Evolutionary conservation across 2,113 vertebrate species (phyloP).

Genomic region (Sigmodon hispidus): DNA sequence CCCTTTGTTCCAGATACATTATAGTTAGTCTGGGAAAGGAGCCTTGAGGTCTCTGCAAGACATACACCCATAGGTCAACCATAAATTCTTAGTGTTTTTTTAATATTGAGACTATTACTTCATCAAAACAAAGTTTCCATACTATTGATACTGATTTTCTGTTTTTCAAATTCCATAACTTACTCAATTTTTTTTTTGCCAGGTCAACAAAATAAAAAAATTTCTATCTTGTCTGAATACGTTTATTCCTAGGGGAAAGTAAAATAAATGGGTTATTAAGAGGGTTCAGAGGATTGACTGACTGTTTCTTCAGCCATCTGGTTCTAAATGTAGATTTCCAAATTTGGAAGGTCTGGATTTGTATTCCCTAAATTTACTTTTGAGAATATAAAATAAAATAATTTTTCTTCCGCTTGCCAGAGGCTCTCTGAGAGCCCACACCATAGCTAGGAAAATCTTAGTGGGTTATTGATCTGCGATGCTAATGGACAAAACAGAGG

Average conservation of each 20-base stretch:
- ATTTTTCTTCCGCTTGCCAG: not conserved
- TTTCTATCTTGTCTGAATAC: not conserved
- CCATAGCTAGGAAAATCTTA: not conserved
- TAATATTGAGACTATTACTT: slow-evolving; percentile 29
- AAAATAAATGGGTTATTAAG: not conserved
- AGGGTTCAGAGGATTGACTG: slow-evolving; percentile 16
- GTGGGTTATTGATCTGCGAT: not conserved
- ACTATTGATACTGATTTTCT: slow-evolving; percentile 39
- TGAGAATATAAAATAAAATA: slow-evolving; percentile 41
- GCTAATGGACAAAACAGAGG: not conserved
- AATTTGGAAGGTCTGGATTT: slow-evolving; percentile 52
- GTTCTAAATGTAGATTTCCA: slow-evolving; percentile 55
- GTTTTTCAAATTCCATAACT: not conserved
- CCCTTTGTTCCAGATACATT: not conserved
- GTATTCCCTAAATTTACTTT: slow-evolving; percentile 26
- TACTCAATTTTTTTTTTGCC: slow-evolving; percentile 28
- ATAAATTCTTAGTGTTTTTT: not conserved
- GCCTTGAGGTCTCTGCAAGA: not conserved
- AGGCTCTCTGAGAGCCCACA: not conserved
- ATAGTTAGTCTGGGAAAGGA: not conserved
- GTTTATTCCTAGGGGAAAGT: slow-evolving; percentile 1
- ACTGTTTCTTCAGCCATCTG: not conserved
- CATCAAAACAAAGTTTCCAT: slow-evolving; percentile 4
- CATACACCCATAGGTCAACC: not conserved
- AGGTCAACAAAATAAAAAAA: slow-evolving; percentile 16